A percentile compares a stretch with the other conserved stretches of the same genome.
Conservation (phyloP, 1,140 invertebrate genomes). For the Patella vulgata region DNA sequence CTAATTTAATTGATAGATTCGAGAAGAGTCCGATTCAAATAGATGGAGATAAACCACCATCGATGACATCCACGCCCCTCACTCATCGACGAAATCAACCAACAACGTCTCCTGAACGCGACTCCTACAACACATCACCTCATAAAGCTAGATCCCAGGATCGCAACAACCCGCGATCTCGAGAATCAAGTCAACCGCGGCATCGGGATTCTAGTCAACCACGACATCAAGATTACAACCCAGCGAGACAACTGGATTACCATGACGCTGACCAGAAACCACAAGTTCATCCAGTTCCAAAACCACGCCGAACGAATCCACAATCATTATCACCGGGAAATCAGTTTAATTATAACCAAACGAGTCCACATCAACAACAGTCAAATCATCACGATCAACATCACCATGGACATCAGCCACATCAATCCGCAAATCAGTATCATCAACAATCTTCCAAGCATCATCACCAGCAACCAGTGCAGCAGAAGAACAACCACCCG, state of each 20-base stretch:
- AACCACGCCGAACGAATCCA: too few relatives aligned
- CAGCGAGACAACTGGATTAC: not conserved
- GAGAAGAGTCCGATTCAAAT: conserved; percentile 34
- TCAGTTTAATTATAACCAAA: not conserved
- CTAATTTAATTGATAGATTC: conserved; percentile 45
- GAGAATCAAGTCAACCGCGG: not conserved
- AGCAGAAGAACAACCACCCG: too few relatives aligned
- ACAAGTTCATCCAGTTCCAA: too few relatives aligned
- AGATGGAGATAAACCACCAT: conserved; percentile 29
- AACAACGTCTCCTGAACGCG: not conserved
- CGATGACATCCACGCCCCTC: conserved; percentile 53
- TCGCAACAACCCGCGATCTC: not conserved
- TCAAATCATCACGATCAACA: not conserved
- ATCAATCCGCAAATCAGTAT: conserved; percentile 14
- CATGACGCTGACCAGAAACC: not conserved
- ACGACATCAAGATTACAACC: not conserved
- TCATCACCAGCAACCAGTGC: conserved; percentile 18
- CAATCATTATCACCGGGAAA: too few relatives aligned
- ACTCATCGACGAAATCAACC: conserved; percentile 24
- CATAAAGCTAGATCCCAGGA: not conserved
- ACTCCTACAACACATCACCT: not conserved
- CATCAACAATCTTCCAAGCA: conserved; percentile 7
- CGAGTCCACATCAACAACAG: not conserved
- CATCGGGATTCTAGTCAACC: not conserved
- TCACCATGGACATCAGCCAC: not conserved